phyloP scores from a whole-genome alignment of 2,888 invertebrate species.

The Tachystola acroxantha region DNA sequence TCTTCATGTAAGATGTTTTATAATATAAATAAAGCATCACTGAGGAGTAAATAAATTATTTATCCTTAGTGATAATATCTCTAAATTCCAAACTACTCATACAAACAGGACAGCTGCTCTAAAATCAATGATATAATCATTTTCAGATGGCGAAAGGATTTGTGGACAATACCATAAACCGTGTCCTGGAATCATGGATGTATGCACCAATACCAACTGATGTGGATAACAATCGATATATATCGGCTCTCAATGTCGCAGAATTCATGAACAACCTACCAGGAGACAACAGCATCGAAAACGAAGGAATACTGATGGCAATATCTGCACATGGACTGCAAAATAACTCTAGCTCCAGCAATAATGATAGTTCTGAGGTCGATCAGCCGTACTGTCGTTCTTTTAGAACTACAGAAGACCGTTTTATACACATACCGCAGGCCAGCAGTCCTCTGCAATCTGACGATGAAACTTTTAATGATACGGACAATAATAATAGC shows the following conservation, averaged over 20 bases:
- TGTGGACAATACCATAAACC: conserved; percentile 84
- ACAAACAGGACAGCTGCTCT: too few relatives aligned
- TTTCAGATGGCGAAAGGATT: conserved; percentile 80
- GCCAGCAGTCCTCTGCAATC: conserved; percentile 35
- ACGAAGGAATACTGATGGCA: conserved; percentile 86
- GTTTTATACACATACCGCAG: conserved; percentile 23
- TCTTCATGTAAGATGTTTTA: too few relatives aligned
- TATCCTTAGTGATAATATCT: too few relatives aligned
- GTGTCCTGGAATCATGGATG: conserved; percentile 80
- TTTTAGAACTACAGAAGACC: conserved; percentile 18
- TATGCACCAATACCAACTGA: conserved; percentile 61
- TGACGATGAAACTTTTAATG: conserved; percentile 31
- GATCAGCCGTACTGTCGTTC: conserved; percentile 5
- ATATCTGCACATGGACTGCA: conserved; percentile 84
- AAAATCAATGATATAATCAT: too few relatives aligned
- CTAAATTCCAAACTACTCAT: too few relatives aligned
- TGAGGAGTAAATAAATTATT: too few relatives aligned
- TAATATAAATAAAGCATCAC: too few relatives aligned
- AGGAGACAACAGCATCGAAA: conserved; percentile 80
- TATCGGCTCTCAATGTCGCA: conserved; percentile 60
- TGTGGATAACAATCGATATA: conserved; percentile 44
- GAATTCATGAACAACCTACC: conserved; percentile 76
- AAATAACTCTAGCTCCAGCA: conserved; percentile 43
- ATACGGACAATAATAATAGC: conserved; percentile 20
- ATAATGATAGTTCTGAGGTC: conserved; percentile 16